Percentiles rank a stretch among this genome's conserved stretches.
Evolutionary conservation across 64 coral and sea anemone species (phyloP).

Genomic region (Stylophora pistillata): DNA sequence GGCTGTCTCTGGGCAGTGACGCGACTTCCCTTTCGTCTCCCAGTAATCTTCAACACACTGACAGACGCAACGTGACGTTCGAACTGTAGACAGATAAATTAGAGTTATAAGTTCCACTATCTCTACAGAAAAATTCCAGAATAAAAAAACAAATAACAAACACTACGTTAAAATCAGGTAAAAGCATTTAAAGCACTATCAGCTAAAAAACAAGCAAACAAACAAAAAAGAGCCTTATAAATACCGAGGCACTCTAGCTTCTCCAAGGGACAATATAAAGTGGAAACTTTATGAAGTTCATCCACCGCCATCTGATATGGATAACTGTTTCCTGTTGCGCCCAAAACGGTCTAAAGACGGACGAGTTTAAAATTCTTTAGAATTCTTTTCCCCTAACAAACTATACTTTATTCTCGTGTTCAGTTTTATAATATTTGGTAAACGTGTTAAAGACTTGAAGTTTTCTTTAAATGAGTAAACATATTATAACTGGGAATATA

Average conservation of each 20-base stretch:
- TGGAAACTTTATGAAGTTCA: conserved; percentile 79
- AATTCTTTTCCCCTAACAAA: background rate
- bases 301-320: conserved; percentile 95
- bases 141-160: background rate
- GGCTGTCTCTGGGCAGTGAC: conserved; percentile 73
- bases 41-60: conserved; percentile 95
- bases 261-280: conserved; percentile 74
- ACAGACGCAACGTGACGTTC: conserved; percentile 68
- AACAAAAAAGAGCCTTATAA: background rate
- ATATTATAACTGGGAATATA: too few relatives aligned
- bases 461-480: too few relatives aligned
- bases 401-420: background rate
- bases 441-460: too few relatives aligned
- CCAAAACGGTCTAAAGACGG: conserved; percentile 31
- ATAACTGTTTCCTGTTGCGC: conserved; percentile 67
- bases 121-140: background rate
- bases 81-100: conserved; percentile 55
- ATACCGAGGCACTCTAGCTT: conserved; percentile 95
- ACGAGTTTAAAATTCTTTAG: background rate
- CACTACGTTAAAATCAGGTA: background rate
- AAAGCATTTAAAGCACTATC: too few relatives aligned
- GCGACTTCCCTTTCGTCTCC: conserved; percentile 79
- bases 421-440: background rate
- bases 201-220: too few relatives aligned
- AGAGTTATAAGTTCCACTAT: background rate